A percentile compares a stretch with the other conserved stretches of the same genome.
Conservation (phyloP, 2,888 invertebrate genomes). For the Oxytorus armatus region DNA sequence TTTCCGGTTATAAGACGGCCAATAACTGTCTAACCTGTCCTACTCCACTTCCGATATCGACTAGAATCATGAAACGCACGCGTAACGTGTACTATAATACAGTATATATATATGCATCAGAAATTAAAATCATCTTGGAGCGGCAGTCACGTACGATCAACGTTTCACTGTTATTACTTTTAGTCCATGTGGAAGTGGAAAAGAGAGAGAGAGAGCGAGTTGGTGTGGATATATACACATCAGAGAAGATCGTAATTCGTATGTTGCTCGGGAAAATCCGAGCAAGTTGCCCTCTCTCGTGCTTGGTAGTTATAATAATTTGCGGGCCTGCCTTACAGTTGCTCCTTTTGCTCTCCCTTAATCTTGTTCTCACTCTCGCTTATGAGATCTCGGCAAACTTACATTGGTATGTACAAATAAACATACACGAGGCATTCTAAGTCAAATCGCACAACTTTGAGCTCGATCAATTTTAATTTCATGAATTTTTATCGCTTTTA, state of each 20-base stretch:
- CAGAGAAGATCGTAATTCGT: slow-evolving; percentile 77
- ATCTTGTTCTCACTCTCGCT: slow-evolving; percentile 3
- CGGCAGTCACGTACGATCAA: slow-evolving; percentile 79
- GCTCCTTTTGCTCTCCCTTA: slow-evolving; percentile 5
- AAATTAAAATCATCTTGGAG: slow-evolving; percentile 72
- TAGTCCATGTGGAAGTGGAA: slow-evolving; percentile 65
- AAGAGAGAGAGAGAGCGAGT: slow-evolving; percentile 12
- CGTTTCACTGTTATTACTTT: slow-evolving; percentile 82
- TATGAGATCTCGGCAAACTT: slow-evolving; percentile 20
- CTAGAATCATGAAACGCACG: slow-evolving; percentile 6
- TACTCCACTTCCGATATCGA: slow-evolving; percentile 20
- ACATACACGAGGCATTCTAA: slow-evolving; percentile 7
- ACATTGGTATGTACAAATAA: slow-evolving; percentile 1
- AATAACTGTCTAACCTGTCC: slow-evolving; percentile 17
- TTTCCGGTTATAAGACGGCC: slow-evolving; percentile 11
- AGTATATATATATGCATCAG: background rate
- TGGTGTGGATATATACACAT: slow-evolving; percentile 54
- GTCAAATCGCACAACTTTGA: no score
- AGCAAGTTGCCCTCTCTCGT: slow-evolving; percentile 46
- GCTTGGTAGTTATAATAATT: slow-evolving; percentile 73
- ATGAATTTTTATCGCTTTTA: no score
- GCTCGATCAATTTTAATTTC: no score
- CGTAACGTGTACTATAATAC: slow-evolving; percentile 17
- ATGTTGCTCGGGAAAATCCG: slow-evolving; percentile 68
- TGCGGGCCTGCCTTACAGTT: slow-evolving; percentile 71